phyloP scores from a whole-genome alignment of 2,113 vertebrate species.

The Rhabdornis inornatus region DNA sequence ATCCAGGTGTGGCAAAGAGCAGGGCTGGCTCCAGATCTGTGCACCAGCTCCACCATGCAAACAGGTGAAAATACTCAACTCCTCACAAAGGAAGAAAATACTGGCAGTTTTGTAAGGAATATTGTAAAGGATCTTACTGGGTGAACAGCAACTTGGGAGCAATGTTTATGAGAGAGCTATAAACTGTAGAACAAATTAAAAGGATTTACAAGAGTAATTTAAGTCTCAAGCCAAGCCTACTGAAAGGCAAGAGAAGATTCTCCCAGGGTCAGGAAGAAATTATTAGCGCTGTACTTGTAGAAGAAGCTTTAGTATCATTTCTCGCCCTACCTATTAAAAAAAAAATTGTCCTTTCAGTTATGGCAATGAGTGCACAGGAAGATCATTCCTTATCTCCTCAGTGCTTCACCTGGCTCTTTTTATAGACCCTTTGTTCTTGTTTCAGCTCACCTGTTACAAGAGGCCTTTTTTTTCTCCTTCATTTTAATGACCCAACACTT shows the following conservation, averaged over 20 bases:
- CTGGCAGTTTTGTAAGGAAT: not conserved
- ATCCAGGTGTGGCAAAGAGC: not conserved
- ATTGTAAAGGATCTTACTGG: not conserved
- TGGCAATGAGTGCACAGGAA: conserved; percentile 70
- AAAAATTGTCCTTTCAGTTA: conserved; percentile 61
- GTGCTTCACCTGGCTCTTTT: conserved; percentile 72
- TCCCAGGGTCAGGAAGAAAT: conserved; percentile 58
- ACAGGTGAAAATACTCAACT: not conserved
- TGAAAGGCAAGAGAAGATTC: not conserved
- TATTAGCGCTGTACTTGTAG: conserved; percentile 54
- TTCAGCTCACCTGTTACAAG: conserved; percentile 71
- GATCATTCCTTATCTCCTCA: conserved; percentile 76
- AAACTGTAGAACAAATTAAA: conserved; percentile 72
- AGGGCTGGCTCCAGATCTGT: not conserved
- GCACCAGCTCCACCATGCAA: not conserved
- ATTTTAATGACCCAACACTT: conserved; percentile 51
- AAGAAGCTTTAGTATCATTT: conserved; percentile 61
- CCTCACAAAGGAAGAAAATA: not conserved
- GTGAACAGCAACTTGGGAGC: not conserved
- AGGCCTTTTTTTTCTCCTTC: not conserved
- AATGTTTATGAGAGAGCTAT: conserved; percentile 50
- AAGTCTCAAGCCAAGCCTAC: conserved; percentile 51
- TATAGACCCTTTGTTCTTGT: conserved; percentile 78
- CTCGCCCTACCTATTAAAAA: conserved; percentile 52
- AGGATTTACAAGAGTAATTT: conserved; percentile 67